Conservation (phyloP, 2,797 vertebrate genomes). For the Danio jaintianensis region DNA sequence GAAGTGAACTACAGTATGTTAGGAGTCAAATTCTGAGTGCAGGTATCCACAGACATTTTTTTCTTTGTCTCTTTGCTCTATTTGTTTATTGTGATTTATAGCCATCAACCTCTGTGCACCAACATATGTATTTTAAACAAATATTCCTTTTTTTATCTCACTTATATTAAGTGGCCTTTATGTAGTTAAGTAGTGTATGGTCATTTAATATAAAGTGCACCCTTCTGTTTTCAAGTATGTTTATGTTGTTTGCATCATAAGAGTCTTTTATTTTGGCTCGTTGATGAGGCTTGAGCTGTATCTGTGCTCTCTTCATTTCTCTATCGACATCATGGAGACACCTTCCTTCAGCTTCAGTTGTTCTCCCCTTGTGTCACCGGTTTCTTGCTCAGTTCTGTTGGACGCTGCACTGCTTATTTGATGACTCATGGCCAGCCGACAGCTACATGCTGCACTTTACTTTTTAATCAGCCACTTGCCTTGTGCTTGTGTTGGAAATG, state of each 20-base stretch:
- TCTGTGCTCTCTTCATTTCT: background rate
- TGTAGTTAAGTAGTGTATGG: too few species aligned
- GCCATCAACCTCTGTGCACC: background rate
- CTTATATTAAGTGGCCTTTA: too few species aligned
- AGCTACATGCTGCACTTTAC: background rate
- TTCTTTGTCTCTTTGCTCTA: constrained; percentile 15
- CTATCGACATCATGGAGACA: background rate
- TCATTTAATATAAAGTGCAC: too few species aligned
- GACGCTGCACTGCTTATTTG: constrained; percentile 12
- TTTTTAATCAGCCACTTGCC: constrained; percentile 15
- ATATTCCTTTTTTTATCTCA: background rate
- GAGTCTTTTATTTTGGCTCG: background rate
- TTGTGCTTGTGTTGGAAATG: background rate
- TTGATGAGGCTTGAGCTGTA: background rate
- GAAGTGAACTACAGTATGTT: background rate
- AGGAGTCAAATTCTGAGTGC: background rate
- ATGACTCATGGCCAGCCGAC: constrained; percentile 15
- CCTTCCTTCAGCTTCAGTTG: constrained; percentile 2
- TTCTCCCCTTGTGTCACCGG: constrained; percentile 8
- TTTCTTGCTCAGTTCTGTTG: constrained; percentile 1
- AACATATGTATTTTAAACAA: background rate
- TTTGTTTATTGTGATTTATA: constrained; percentile 8
- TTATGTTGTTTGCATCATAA: background rate
- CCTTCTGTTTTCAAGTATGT: background rate
- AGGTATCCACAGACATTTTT: background rate